Evolutionary conservation across 2,888 invertebrate species (phyloP).

Genomic region (Caenorhabditis afra): DNA sequence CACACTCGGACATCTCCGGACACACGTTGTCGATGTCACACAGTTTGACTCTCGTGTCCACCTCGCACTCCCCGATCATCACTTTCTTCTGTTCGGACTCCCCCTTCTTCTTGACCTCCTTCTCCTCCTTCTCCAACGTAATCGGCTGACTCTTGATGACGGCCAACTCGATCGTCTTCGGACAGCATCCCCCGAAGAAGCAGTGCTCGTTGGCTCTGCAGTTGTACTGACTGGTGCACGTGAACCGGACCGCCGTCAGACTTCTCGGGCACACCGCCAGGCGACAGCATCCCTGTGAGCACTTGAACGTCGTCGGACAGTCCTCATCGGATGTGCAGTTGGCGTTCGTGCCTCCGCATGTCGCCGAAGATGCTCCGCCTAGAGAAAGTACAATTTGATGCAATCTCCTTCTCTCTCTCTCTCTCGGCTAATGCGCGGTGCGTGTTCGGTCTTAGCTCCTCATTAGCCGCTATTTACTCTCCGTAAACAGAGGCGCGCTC

Average conservation of each 20-base stretch:
- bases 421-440: conserved; percentile 50
- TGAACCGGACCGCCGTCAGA: conserved; percentile 47
- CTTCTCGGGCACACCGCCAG: conserved; percentile 66
- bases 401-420: no score
- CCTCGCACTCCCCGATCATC: conserved; percentile 44
- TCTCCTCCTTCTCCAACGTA: conserved; percentile 14
- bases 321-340: conserved; percentile 61
- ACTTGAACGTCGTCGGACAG: conserved; percentile 71
- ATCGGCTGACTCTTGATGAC: conserved; percentile 18
- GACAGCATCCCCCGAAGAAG: conserved; percentile 71
- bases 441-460: conserved; percentile 49
- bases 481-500: conserved; percentile 42
- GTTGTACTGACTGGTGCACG: conserved; percentile 65
- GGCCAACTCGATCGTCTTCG: conserved; percentile 36
- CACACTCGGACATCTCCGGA: conserved; percentile 69
- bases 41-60: conserved; percentile 55
- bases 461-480: conserved; percentile 58
- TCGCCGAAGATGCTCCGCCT: conserved; percentile 45
- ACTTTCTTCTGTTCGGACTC: neutral
- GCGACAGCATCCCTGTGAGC: conserved; percentile 67
- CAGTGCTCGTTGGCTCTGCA: conserved; percentile 67
- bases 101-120: neutral
- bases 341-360: conserved; percentile 62
- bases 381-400: conserved; percentile 11
- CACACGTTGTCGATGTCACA: conserved; percentile 69